Base-by-base conservation (phyloP, 2,888 invertebrate species). In the Meloe dianella region DNA sequence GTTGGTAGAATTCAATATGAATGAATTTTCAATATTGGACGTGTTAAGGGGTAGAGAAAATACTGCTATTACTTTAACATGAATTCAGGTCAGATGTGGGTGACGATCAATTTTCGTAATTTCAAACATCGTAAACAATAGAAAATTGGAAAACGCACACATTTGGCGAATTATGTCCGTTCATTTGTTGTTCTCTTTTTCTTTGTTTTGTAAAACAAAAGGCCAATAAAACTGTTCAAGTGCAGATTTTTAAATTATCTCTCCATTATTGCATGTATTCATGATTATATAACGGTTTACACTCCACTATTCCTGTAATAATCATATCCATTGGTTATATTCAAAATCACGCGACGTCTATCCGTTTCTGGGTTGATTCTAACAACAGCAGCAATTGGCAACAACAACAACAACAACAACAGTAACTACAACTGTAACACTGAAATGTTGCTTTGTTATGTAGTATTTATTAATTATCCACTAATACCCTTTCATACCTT, bases 301-400 rank as follows among this genome's bases (percentile, higher is more conserved):
- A 47, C 9, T 20, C 8, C 4, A 7, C 20, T 51, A 12, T 22
- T 12, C 12, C 0, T 22, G 10, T 22, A 10, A 51, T 51, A 12
- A 47, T 47, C 20, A 47, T 47, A 38, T n/a, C 38, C n/a, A 41
- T 41, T 41, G 17, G 17, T 41, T 41, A n/a, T 41, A 51, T 51
- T 22, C 51, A 8, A 22, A 51, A 22, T 22, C 51, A 51, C 22
- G 51, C 47, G 20, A 47, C 27, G 30, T 30, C 30, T 30, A 30
- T 30, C 30, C 30, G 7, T 30, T 30, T 9, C 30, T 9, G 1
- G 30, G 1, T 9, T 27, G 27, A 27, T 3, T 27, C 27, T 27
- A 27, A 27, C 27, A 27, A 27, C 27, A 27, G 4, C 27, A 10
- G 10, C 14, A 35, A 35, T n/a, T n/a, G n/a, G n/a, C 35, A 9